Evolutionary conservation across 2,113 vertebrate genomes (phyloP).

Genomic region (Ciconia stormi): DNA sequence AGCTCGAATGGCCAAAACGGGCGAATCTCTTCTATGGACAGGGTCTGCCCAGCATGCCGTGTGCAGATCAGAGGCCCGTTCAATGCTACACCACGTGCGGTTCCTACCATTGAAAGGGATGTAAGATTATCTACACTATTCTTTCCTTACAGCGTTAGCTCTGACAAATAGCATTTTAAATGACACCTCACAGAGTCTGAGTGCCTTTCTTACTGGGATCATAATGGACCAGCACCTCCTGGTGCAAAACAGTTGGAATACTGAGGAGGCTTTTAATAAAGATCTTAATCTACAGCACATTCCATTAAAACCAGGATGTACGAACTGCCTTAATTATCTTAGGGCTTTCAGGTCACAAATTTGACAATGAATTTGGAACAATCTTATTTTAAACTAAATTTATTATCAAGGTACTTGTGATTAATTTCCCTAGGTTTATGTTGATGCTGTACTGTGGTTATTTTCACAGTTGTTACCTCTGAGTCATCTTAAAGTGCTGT

Average conservation of each 20-base stretch:
- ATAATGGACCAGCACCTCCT: neutral
- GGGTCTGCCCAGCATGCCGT: neutral
- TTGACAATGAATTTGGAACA: neutral
- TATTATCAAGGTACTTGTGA: neutral
- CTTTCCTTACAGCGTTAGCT: neutral
- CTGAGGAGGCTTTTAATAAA: neutral
- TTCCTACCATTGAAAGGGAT: neutral
- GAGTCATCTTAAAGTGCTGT: neutral
- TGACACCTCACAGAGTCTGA: neutral
- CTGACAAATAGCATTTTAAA: neutral
- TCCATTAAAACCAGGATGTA: neutral
- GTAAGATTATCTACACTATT: neutral
- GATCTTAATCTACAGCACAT: neutral
- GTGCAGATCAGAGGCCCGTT: fast-evolving
- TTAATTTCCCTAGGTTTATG: neutral
- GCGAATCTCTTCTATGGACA: no score
- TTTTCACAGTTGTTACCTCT: neutral
- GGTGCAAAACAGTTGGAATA: neutral
- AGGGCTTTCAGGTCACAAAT: neutral
- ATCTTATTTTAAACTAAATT: neutral
- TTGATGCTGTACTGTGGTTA: neutral
- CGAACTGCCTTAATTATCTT: neutral
- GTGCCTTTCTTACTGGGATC: neutral
- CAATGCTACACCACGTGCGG: neutral
- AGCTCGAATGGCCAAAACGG: neutral